These are phyloP conservation scores for Phlogophora meticulosa DNA, from an alignment of 2,888 invertebrate genomes.

Conservation along the genomic window DNA sequence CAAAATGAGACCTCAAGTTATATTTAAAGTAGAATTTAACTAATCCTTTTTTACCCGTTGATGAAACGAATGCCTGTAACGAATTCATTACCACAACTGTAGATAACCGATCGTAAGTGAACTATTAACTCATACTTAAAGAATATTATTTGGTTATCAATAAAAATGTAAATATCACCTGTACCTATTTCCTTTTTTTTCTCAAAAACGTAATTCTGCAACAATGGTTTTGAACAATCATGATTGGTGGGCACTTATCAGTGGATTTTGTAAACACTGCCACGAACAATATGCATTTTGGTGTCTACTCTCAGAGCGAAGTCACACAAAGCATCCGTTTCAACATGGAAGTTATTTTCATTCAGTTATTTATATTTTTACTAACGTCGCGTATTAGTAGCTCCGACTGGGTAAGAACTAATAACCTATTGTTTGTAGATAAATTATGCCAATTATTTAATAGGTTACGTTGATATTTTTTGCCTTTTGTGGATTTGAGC, in stretches of 20 bases:
- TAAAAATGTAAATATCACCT: slow-evolving; percentile 41
- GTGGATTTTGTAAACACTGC: slow-evolving; percentile 73
- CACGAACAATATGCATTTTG: slow-evolving; percentile 62
- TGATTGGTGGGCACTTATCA: slow-evolving; percentile 69
- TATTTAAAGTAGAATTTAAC: neutral
- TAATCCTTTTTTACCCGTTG: neutral
- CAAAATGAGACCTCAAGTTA: neutral
- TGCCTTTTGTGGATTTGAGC: neutral
- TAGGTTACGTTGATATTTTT: neutral
- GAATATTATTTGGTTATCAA: slow-evolving; percentile 50
- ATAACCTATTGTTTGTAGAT: neutral
- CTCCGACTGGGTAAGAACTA: slow-evolving; percentile 63
- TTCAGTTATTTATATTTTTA: slow-evolving; percentile 65
- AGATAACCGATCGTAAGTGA: neutral
- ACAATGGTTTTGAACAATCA: slow-evolving; percentile 68
- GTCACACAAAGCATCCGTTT: slow-evolving; percentile 38
- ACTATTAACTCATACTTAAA: neutral
- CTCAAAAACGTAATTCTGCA: slow-evolving; percentile 30
- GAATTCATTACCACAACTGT: neutral
- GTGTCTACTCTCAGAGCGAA: slow-evolving; percentile 58
- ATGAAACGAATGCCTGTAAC: no score
- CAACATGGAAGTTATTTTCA: slow-evolving; percentile 64
- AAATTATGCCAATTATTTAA: neutral
- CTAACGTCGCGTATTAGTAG: slow-evolving; percentile 61
- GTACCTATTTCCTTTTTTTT: slow-evolving; percentile 39